phyloP scores from a whole-genome alignment of 64 coral and sea anemone species.

The Montipora sp. region DNA sequence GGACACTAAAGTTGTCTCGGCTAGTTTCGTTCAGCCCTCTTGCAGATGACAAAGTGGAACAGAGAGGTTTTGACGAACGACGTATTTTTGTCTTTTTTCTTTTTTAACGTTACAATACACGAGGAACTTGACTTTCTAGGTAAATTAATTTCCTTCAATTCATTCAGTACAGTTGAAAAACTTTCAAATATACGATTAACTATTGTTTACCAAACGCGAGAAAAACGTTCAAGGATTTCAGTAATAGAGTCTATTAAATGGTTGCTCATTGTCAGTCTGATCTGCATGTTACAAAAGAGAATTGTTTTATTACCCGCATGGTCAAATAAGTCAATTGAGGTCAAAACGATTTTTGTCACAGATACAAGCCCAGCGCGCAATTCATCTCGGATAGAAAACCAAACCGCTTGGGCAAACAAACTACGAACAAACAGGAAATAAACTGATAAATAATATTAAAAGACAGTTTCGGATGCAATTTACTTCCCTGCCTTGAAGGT shows the following conservation, averaged over 20 bases:
- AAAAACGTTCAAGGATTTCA: background rate
- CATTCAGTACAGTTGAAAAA: background rate
- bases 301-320: conserved; percentile 4
- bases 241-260: background rate
- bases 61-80: background rate
- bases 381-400: background rate
- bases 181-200: conserved; percentile 9
- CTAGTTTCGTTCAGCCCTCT: background rate
- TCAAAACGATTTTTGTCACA: background rate
- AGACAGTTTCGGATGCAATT: background rate
- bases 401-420: conserved; percentile 18
- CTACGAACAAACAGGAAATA: background rate
- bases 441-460: background rate
- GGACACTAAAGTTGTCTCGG: background rate
- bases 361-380: background rate
- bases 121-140: background rate
- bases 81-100: background rate
- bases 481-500: background rate
- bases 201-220: conserved; percentile 48
- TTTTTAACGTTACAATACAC: background rate
- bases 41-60: background rate
- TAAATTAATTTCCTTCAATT: background rate
- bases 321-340: background rate
- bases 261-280: background rate
- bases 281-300: background rate